Conservation (phyloP, 2,888 invertebrate genomes). For the Lottia gigantea region DNA sequence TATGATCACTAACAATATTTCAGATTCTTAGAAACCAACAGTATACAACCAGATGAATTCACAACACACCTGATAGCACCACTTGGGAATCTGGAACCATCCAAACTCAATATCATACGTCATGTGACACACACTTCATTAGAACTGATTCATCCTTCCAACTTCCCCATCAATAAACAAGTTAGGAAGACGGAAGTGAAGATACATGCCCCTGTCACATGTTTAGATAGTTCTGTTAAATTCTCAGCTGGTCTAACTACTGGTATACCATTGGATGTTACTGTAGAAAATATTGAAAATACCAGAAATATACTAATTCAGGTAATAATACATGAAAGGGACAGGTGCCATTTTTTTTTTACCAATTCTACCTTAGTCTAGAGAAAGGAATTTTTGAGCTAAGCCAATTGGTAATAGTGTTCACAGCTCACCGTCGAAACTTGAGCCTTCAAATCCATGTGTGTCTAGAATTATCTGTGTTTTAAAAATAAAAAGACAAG, state of each 20-base stretch:
- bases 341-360: no score
- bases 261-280: slow-evolving; percentile 87
- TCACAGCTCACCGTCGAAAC: no score
- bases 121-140: slow-evolving; percentile 51
- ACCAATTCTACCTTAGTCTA: no score
- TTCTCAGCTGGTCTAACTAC: slow-evolving; percentile 93
- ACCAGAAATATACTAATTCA: slow-evolving; percentile 82
- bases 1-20: background rate
- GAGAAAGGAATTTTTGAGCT: no score
- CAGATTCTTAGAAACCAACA: slow-evolving; percentile 69
- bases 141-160: slow-evolving; percentile 41
- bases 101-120: slow-evolving; percentile 49
- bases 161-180: slow-evolving; percentile 40
- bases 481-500: no score
- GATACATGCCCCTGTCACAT: slow-evolving; percentile 86
- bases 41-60: slow-evolving; percentile 81
- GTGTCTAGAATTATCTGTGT: no score
- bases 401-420: no score
- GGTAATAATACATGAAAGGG: slow-evolving; percentile 73
- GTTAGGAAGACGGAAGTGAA: slow-evolving; percentile 67
- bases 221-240: slow-evolving; percentile 82
- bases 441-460: no score
- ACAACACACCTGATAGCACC: slow-evolving; percentile 84
- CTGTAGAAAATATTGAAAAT: slow-evolving; percentile 82
- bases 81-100: slow-evolving; percentile 51